Evolutionary conservation across 2,797 vertebrate genomes (phyloP).

Genomic region (Salarias fasciatus): DNA sequence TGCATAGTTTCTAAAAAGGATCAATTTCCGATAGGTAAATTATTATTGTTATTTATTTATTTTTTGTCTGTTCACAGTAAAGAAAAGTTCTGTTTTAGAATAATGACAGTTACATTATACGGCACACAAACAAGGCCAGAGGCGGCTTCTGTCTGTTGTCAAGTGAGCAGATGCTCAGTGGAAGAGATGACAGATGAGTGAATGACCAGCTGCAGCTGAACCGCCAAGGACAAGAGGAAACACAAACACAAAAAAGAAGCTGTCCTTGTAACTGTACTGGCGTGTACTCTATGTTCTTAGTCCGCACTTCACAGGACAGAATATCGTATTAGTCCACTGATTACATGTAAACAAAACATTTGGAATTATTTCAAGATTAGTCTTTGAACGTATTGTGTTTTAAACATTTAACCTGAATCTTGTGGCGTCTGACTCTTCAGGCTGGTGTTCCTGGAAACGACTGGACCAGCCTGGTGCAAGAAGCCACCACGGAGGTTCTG

Average conservation of each 20-base stretch:
- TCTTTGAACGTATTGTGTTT: too few species aligned
- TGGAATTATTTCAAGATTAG: too few species aligned
- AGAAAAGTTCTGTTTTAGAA: not conserved
- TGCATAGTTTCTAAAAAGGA: too few species aligned
- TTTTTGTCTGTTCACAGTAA: too few species aligned
- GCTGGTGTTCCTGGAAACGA: conserved; percentile 83
- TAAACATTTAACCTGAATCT: not conserved
- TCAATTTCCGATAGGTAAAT: too few species aligned
- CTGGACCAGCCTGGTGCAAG: conserved; percentile 90
- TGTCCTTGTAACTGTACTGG: conserved; percentile 9
- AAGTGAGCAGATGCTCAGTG: conserved; percentile 19
- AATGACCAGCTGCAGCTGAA: conserved; percentile 22
- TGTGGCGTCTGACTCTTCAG: conserved; percentile 71
- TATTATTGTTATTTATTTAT: too few species aligned
- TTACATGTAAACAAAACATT: too few species aligned
- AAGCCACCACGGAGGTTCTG: conserved; percentile 91
- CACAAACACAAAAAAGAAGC: conserved; percentile 28
- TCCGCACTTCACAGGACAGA: not conserved
- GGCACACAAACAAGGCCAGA: conserved; percentile 2
- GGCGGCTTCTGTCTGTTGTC: conserved; percentile 8
- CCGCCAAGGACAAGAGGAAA: conserved; percentile 35
- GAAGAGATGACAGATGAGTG: conserved; percentile 29
- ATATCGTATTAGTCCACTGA: not conserved
- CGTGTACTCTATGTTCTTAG: not conserved
- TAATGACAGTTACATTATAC: not conserved